Base-by-base conservation (phyloP, 1,140 invertebrate genomes). In the Arion vulgaris region DNA sequence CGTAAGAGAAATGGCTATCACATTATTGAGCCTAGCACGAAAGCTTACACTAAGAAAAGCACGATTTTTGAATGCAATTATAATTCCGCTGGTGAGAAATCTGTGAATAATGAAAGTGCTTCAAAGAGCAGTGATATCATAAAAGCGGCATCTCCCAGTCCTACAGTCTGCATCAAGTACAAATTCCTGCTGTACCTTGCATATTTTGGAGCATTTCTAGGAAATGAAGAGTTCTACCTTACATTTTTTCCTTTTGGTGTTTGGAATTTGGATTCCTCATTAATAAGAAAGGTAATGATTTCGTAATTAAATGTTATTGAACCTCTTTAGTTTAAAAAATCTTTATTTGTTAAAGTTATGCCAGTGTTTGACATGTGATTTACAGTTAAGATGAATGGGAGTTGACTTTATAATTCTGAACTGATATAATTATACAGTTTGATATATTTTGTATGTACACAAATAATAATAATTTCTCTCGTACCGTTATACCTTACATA, bases 171-270 rank as follows among this genome's bases (percentile, higher is more conserved):
- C 0, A 94, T 97, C 72, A 94, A 93, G n/a, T 96, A 96, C 92
- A 94, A 94, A 87, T 95, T 96, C 88, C 96, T 96, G 95, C 97
- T 96, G 92, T 96, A 96, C 92, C 91, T 97, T 69, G 98, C 98
- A 90, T 90, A 95, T 11, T 94, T 97, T 88, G 96, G 96, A 11
- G 96, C 96, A 0, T 94, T 95, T 83, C 92, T 98, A 51, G 97
- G 97, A 0, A 96, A 98, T 93, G 97, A 98, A 92, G 94, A 96
- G 80, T 98, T 98, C 92, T 98, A 97, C 92, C 94, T 95, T 0
- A 86, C 85, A 49, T 89, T 88, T 86, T 80, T 80, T 88, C 96
- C 96, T 36, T 97, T 97, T 91, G 96, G 96, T 95, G 96, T 97
- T 89, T 98, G 97, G 97, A 98, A 98, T 92, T 94, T 97, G 32